Conservation (phyloP, 2,888 invertebrate genomes). For the Cynaeus angustus region DNA sequence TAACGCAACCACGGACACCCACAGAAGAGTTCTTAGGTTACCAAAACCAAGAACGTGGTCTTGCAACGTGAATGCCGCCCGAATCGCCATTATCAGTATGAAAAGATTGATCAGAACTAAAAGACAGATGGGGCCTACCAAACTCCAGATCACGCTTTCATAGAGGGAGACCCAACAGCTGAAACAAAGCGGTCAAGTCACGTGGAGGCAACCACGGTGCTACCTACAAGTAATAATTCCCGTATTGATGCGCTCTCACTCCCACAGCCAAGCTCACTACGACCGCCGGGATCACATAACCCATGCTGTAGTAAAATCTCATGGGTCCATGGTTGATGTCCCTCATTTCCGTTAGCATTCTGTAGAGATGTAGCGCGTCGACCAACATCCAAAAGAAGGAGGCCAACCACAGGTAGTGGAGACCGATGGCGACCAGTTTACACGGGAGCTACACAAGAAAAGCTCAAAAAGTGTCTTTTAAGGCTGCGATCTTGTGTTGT, state of each 20-base stretch:
- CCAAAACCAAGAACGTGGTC: constrained; percentile 93
- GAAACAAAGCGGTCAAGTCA: constrained; percentile 42
- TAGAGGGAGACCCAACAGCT: constrained; percentile 97
- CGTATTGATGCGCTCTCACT: constrained; percentile 95
- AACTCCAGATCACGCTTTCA: constrained; percentile 95
- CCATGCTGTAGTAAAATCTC: constrained; percentile 92
- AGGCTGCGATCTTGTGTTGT: too few species aligned
- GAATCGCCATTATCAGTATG: constrained; percentile 88
- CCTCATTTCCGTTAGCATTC: constrained; percentile 95
- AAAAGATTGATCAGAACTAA: constrained; percentile 86
- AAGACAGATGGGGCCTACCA: constrained; percentile 91
- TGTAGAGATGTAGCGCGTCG: constrained; percentile 93
- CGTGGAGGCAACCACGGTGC: not conserved
- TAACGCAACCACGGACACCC: constrained; percentile 89
- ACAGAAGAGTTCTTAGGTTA: constrained; percentile 86
- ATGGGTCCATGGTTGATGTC: constrained; percentile 97
- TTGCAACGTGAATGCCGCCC: constrained; percentile 92
- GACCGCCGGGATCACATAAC: constrained; percentile 94
- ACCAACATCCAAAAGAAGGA: constrained; percentile 94
- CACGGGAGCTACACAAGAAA: constrained; percentile 83
- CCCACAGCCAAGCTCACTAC: constrained; percentile 93
- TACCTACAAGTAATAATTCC: constrained; percentile 93
- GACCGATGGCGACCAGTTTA: constrained; percentile 90
- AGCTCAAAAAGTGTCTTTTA: too few species aligned
- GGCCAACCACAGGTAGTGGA: constrained; percentile 95